Evolutionary conservation across 2,888 invertebrate genomes (phyloP), one percentile per base, ranked within the genome.

Genomic region (Brenthis daphne): DNA sequence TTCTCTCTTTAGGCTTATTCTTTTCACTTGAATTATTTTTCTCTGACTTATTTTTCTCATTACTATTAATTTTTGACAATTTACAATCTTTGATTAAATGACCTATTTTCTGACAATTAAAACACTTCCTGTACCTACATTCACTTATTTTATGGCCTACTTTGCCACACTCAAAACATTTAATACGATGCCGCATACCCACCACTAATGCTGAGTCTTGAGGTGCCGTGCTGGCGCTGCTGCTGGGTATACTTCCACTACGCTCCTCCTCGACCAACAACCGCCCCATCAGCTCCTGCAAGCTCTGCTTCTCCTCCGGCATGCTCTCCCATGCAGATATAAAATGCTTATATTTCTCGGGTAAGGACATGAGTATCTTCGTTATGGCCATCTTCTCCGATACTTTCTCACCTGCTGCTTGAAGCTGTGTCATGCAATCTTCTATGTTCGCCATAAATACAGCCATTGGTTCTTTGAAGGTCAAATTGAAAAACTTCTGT

Each of bases 341-440:
- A 69, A 84, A 85, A 74, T 84, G 80, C 53, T 77, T 80, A 54
- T 77, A 81, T 13, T 75, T 54, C 0, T 79, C 79, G 8, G 80
- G 80, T 33, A 80, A 68, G 0, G 76, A 74, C 75, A 80, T 79
- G 47, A 80, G 56, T 0, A 81, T 73, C 71, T 81, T 81, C 0
- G 80, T 81, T n/a, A 81, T 76, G 0, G 75, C 64, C 43, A 81
- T 74, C 43, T 77, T 80, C 0, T 50, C 50, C 50, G 4, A 50
- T n/a, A 50, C 50, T 50, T 12, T 14, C 50, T 50, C 50, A 50
- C 13, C 50, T 50, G 50, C 50, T 50, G 50, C 50, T 12, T 50
- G 50, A 50, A 50, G 78, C 75, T 4, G 76, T 66, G 60, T 77
- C 79, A 2, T 77, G 76, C 70, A 78, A 43, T 37, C 80, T 72